Conservation (phyloP, 2,797 vertebrate species). For the Lates japonicus region DNA sequence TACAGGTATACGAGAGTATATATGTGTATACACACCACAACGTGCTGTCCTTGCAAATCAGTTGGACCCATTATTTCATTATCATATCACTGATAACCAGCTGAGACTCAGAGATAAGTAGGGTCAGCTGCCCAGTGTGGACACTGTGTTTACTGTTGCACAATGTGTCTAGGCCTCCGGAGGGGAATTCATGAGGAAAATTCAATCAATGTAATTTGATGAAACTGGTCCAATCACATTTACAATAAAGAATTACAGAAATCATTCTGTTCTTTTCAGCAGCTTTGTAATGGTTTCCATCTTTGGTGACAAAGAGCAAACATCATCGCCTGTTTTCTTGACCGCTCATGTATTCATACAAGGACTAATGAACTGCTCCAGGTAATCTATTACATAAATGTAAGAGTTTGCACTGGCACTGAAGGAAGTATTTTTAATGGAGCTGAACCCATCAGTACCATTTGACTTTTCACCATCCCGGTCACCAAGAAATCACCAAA, state of each 20-base stretch:
- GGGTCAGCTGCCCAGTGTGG: not conserved
- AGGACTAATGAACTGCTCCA: not conserved
- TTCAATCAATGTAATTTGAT: not conserved
- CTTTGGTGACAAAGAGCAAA: not conserved
- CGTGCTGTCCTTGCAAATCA: slow-evolving; percentile 48
- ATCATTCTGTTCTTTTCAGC: not conserved
- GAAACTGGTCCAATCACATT: not conserved
- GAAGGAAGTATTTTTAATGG: slow-evolving; percentile 32
- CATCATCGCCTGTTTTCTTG: slow-evolving; percentile 1
- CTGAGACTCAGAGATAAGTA: slow-evolving; percentile 31
- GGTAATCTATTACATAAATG: not conserved
- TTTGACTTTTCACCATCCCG: slow-evolving; percentile 40
- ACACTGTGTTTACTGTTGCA: slow-evolving; percentile 31
- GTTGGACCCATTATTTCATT: slow-evolving; percentile 45
- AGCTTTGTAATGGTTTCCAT: not conserved
- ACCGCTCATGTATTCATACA: not conserved
- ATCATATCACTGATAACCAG: slow-evolving; percentile 55
- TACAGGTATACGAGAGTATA: slow-evolving; percentile 37
- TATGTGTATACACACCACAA: slow-evolving; percentile 19
- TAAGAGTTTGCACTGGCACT: not conserved
- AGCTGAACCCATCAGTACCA: slow-evolving; percentile 14
- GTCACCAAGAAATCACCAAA: slow-evolving; percentile 29
- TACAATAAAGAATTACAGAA: not conserved
- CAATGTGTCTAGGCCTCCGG: not conserved
- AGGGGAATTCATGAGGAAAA: not conserved